phyloP scores from a whole-genome alignment of 1,140 invertebrate genomes.

The Latrodectus geometricus region DNA sequence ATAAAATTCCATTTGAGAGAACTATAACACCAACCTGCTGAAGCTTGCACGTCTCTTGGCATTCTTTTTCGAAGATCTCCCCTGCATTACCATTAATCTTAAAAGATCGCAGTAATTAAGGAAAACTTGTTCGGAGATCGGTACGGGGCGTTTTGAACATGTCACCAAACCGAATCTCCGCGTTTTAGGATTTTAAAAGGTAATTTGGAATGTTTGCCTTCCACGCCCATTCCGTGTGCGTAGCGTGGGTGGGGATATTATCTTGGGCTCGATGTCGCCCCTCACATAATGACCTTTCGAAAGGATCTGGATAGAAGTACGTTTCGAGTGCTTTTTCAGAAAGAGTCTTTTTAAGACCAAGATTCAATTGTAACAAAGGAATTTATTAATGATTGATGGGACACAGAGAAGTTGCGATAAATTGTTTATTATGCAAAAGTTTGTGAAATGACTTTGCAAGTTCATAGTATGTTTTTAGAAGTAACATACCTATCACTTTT shows the following conservation, averaged over 20 bases:
- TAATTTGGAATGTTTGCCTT: conserved; percentile 56
- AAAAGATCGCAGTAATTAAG: conserved; percentile 18
- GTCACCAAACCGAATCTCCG: conserved; percentile 21
- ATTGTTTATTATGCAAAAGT: no score
- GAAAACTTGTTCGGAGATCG: conserved; percentile 28
- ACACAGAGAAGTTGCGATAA: no score
- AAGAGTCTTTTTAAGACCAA: no score
- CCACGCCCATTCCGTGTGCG: conserved; percentile 51
- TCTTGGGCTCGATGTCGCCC: conserved; percentile 13
- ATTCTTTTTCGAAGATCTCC: not conserved
- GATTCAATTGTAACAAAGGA: no score
- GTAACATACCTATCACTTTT: no score
- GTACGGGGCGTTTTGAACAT: conserved; percentile 33
- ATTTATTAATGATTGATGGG: no score
- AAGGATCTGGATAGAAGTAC: not conserved
- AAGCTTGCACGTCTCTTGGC: not conserved
- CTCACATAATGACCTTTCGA: conserved; percentile 31
- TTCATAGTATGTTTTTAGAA: no score
- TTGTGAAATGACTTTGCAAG: no score
- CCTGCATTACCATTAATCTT: conserved; percentile 33
- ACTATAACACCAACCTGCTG: conserved; percentile 20
- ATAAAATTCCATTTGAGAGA: conserved; percentile 31
- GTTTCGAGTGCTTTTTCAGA: no score
- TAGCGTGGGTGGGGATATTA: conserved; percentile 39
- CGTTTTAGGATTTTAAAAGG: conserved; percentile 37